Conservation (phyloP, 2,888 invertebrate species). For the Eilema griseolum region DNA sequence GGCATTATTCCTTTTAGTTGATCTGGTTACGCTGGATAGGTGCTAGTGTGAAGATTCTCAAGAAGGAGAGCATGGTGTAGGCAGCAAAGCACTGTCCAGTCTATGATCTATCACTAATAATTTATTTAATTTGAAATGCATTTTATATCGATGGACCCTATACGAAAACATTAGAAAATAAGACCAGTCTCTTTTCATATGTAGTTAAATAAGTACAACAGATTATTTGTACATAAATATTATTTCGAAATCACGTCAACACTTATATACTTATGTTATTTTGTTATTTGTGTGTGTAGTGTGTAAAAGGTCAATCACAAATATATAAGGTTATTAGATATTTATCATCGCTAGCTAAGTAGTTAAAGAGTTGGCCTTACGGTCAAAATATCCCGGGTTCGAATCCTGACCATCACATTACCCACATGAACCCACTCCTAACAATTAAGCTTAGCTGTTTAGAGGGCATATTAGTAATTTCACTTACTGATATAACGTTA, state of each 20-base stretch:
- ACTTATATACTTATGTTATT: background rate
- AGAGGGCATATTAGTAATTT: too few relatives aligned
- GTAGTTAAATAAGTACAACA: slow-evolving; percentile 4
- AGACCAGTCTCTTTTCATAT: background rate
- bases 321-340: too few relatives aligned
- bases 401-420: too few relatives aligned
- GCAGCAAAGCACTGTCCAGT: slow-evolving; percentile 4
- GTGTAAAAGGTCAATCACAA: background rate
- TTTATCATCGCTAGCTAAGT: too few relatives aligned
- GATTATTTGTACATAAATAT: background rate
- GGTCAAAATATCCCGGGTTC: too few relatives aligned
- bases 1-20: slow-evolving; percentile 36
- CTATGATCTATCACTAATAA: background rate
- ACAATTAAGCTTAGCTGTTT: too few relatives aligned
- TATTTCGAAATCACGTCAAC: background rate
- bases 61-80: background rate
- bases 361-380: too few relatives aligned
- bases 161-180: background rate
- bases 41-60: background rate
- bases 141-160: slow-evolving; percentile 13
- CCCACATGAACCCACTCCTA: too few relatives aligned
- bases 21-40: background rate
- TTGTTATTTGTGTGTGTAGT: background rate
- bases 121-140: slow-evolving; percentile 23
- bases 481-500: too few relatives aligned